A percentile compares a stretch with the other conserved stretches of the same genome.
phyloP scores from a whole-genome alignment of 2,888 invertebrate species.

The Nomada hirtipes region DNA sequence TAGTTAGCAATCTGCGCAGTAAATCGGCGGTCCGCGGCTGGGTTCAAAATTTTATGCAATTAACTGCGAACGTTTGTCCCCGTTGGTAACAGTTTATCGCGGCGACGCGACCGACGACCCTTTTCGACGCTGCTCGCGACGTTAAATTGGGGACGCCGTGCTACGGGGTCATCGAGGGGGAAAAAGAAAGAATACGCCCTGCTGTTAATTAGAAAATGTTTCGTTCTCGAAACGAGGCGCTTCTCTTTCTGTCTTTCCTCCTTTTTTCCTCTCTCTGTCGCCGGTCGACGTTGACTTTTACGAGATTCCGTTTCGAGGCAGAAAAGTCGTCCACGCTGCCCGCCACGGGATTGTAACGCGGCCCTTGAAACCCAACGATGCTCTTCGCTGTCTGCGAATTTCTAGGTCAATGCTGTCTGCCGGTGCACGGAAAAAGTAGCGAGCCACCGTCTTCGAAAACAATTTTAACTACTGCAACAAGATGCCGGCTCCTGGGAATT shows the following conservation, averaged over 20 bases:
- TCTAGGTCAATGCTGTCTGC: constrained; percentile 74
- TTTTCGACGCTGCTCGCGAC: constrained; percentile 1
- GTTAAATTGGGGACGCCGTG: constrained; percentile 30
- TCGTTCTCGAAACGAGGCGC: background rate
- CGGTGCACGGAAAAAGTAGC: constrained; percentile 37
- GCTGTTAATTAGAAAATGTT: background rate
- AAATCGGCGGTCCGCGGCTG: constrained; percentile 48
- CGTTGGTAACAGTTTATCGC: constrained; percentile 37
- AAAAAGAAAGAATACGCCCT: background rate
- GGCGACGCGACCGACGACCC: too few species aligned
- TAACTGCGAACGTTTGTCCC: constrained; percentile 33
- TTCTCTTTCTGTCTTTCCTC: background rate
- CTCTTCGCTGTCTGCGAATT: constrained; percentile 63
- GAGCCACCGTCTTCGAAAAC: constrained; percentile 8
- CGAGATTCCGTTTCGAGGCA: constrained; percentile 7
- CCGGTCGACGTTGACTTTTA: constrained; percentile 6
- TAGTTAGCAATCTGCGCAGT: constrained; percentile 58
- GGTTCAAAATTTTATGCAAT: constrained; percentile 55
- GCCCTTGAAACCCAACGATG: constrained; percentile 60
- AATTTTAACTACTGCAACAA: constrained; percentile 9
- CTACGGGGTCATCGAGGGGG: background rate
- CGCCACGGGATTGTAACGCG: constrained; percentile 14
- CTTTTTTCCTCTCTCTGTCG: background rate
- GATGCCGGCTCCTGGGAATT: background rate
- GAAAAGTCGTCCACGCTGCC: constrained; percentile 19